phyloP scores from a whole-genome alignment of 1,140 invertebrate species.

The Leptinotarsa defecta region DNA sequence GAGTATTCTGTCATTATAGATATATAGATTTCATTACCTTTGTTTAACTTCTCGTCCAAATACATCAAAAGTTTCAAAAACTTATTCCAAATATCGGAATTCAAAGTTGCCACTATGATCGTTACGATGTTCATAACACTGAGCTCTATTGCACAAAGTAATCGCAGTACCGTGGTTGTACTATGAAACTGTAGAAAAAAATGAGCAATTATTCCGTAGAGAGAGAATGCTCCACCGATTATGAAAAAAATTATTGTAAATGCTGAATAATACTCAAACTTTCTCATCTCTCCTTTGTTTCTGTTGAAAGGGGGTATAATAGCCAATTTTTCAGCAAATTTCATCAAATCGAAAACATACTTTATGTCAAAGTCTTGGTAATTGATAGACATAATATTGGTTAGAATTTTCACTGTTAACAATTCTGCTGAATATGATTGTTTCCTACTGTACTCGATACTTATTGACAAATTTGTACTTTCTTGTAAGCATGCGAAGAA shows the following conservation, averaged over 20 bases:
- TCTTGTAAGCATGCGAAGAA: background rate
- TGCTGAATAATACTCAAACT: constrained; percentile 9
- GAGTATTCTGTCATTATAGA: background rate
- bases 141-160: background rate
- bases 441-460: no score
- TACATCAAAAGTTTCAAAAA: constrained; percentile 16
- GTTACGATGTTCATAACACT: constrained; percentile 6
- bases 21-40: background rate
- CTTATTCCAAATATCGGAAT: constrained; percentile 10
- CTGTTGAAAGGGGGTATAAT: constrained; percentile 6
- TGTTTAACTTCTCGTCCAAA: constrained; percentile 18
- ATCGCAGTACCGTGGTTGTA: background rate
- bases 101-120: background rate
- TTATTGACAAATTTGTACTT: no score
- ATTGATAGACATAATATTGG: background rate
- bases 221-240: background rate
- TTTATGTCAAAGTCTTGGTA: constrained; percentile 14
- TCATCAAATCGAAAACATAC: background rate
- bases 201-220: constrained; percentile 13
- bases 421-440: no score
- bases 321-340: constrained; percentile 13
- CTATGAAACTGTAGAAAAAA: constrained; percentile 5
- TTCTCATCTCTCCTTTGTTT: constrained; percentile 1
- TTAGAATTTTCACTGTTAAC: background rate
- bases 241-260: background rate